phyloP scores from a whole-genome alignment of 2,888 invertebrate species.

The Drosophila acutilabella region DNA sequence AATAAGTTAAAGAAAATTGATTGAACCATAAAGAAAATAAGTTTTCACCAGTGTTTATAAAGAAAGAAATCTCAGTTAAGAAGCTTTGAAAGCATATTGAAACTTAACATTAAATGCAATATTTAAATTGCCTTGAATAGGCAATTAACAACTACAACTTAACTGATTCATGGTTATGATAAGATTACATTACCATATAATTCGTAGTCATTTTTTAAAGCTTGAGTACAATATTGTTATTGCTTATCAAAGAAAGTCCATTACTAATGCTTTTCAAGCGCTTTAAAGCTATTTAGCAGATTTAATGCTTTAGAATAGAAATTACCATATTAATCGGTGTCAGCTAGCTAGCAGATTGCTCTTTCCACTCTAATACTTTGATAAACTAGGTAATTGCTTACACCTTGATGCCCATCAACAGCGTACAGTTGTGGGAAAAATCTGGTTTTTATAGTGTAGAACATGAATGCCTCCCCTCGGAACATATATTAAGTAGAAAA shows the following conservation, averaged over 20 bases:
- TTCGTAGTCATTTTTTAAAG: too few relatives aligned
- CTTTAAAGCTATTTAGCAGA: not conserved
- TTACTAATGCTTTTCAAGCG: not conserved
- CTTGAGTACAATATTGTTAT: not conserved
- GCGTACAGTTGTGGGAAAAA: conserved; percentile 2
- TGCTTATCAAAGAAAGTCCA: not conserved
- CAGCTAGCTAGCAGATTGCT: too few relatives aligned
- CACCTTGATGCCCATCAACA: conserved; percentile 20
- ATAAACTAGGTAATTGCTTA: conserved; percentile 25
- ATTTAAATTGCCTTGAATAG: not conserved
- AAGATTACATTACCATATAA: too few relatives aligned
- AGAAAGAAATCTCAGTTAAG: not conserved
- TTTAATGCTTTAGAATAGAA: not conserved
- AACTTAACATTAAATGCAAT: not conserved
- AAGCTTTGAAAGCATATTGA: conserved; percentile 5
- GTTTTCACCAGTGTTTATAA: not conserved
- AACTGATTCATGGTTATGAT: too few relatives aligned
- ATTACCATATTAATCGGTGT: not conserved
- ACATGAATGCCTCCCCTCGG: conserved; percentile 1
- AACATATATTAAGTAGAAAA: conserved; percentile 46
- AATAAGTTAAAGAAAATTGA: not conserved
- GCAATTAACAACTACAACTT: too few relatives aligned
- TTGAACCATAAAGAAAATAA: not conserved
- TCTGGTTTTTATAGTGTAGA: conserved; percentile 43
- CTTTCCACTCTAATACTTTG: not conserved